Percentiles rank a stretch among this genome's conserved stretches.
These are phyloP conservation scores for Drosophila lutescens DNA, from an alignment of 2,888 invertebrate species.

Conservation along the genomic window DNA sequence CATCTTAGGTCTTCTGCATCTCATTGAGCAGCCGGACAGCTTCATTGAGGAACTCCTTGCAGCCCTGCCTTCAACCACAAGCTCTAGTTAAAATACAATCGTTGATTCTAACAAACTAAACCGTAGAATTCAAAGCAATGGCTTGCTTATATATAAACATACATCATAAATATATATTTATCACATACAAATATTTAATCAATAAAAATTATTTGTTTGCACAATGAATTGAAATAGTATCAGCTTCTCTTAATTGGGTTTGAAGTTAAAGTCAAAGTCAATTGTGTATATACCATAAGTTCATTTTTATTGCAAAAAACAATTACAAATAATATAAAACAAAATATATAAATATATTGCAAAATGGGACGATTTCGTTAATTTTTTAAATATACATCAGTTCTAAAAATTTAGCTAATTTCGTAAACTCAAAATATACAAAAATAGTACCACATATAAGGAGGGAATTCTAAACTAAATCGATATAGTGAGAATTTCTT, in stretches of 20 bases:
- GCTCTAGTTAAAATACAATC: conserved; percentile 65
- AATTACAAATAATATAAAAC: conserved; percentile 28
- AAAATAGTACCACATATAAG: conserved; percentile 29
- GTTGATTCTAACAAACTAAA: conserved; percentile 17
- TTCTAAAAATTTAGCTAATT: conserved; percentile 72
- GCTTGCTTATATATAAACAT: conserved; percentile 44
- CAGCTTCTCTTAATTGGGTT: background rate
- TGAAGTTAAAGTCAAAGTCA: background rate
- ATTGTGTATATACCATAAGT: conserved; percentile 22
- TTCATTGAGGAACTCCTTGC: conserved; percentile 82
- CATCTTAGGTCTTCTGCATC: conserved; percentile 79
- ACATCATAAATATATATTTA: conserved; percentile 60
- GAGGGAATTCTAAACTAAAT: conserved; percentile 54
- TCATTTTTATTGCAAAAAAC: conserved; percentile 35
- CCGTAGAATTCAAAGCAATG: conserved; percentile 27
- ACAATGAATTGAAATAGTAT: conserved; percentile 51
- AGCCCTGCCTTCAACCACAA: conserved; percentile 66
- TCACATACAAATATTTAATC: conserved; percentile 73
- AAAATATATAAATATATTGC: conserved; percentile 54
- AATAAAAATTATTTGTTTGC: conserved; percentile 79
- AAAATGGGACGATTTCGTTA: conserved; percentile 61
- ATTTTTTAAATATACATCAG: conserved; percentile 59
- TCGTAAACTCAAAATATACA: conserved; percentile 30
- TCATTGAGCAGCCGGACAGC: conserved; percentile 82
- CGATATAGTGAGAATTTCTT: conserved; percentile 56